phyloP scores from a whole-genome alignment of 2,888 invertebrate genomes.

The Coenonympha glycerion region DNA sequence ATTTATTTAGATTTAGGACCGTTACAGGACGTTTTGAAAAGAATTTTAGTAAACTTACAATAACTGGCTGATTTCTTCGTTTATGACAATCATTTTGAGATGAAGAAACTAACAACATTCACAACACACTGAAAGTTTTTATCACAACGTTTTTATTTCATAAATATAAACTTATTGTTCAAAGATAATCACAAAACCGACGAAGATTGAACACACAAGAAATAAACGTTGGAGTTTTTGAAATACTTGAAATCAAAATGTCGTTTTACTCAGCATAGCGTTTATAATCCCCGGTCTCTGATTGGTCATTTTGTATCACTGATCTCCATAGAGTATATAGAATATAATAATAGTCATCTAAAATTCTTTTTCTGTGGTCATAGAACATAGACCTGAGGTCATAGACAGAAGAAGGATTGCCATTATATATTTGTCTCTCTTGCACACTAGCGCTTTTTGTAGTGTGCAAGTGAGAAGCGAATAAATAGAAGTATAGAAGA shows the following conservation, averaged over 20 bases:
- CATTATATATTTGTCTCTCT: too few species aligned
- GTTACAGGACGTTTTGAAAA: neutral
- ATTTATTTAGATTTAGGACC: neutral
- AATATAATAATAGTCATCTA: too few species aligned
- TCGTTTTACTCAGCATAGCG: neutral
- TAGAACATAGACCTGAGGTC: too few species aligned
- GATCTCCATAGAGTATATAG: slow-evolving; percentile 4
- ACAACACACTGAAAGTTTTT: neutral
- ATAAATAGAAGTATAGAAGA: too few species aligned
- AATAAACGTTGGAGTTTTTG: slow-evolving; percentile 22
- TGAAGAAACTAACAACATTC: slow-evolving; percentile 17
- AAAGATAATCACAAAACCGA: neutral
- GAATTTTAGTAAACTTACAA: slow-evolving; percentile 51
- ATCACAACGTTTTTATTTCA: neutral
- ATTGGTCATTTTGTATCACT: slow-evolving; percentile 20
- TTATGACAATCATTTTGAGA: slow-evolving; percentile 44
- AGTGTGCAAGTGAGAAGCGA: too few species aligned
- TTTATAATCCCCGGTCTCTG: slow-evolving; percentile 9
- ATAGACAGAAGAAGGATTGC: too few species aligned
- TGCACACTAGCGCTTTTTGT: too few species aligned
- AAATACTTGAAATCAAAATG: slow-evolving; percentile 25
- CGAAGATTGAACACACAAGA: neutral
- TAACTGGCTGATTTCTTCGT: slow-evolving; percentile 51
- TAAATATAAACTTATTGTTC: neutral
- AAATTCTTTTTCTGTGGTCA: too few species aligned